These are phyloP conservation scores for Pimpla rufipes DNA, from an alignment of 2,888 invertebrate species.

Conservation along the genomic window DNA sequence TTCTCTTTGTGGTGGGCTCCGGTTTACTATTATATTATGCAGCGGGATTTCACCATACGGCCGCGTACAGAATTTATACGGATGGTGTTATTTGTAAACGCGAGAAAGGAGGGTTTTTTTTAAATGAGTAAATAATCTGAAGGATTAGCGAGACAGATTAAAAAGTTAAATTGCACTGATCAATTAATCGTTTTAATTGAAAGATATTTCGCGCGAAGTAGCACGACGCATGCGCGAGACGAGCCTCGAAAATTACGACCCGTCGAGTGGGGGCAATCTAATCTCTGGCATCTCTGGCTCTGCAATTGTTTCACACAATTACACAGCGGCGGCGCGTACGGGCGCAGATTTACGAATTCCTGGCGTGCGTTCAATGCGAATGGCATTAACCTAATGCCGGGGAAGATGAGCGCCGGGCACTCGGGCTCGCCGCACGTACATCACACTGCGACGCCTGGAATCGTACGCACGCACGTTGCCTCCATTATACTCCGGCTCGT, in stretches of 20 bases:
- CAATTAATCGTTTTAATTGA: too few species aligned
- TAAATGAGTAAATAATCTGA: neutral
- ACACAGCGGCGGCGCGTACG: neutral
- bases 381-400: conserved; percentile 44
- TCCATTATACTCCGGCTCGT: neutral
- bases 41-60: too few species aligned
- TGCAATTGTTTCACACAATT: neutral
- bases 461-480: conserved; percentile 26
- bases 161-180: too few species aligned
- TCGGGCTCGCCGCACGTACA: neutral
- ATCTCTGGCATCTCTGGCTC: neutral
- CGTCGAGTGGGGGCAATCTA: neutral
- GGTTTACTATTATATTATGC: too few species aligned
- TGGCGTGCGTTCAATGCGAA: conserved; percentile 16
- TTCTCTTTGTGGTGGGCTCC: too few species aligned
- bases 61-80: too few species aligned
- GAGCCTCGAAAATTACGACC: neutral
- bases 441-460: neutral
- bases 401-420: conserved; percentile 25
- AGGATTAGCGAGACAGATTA: too few species aligned
- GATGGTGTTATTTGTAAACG: too few species aligned
- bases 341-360: conserved; percentile 27
- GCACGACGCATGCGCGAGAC: too few species aligned
- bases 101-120: too few species aligned
- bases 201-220: too few species aligned